Base-by-base conservation (phyloP, 2,888 invertebrate genomes). In the Cotesia congregata region DNA sequence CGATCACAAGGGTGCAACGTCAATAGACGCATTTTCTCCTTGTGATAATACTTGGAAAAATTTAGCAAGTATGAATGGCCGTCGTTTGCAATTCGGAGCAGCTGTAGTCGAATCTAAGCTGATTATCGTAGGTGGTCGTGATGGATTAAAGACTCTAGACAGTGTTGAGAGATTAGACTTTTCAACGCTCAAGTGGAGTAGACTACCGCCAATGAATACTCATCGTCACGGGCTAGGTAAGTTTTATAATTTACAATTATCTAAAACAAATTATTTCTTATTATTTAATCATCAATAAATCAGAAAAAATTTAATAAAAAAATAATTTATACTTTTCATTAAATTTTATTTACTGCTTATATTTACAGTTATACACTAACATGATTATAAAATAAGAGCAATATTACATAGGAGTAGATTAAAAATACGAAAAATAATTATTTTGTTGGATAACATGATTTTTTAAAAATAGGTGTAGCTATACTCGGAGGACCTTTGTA, bases 131-230 rank as follows among this genome's bases (percentile, higher is more conserved):
- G 97, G 97, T 12, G 98, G 98, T 12, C 92, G 98, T 76, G 97
- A 98, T 90, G 98, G 98, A 15, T 92, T 98, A 39, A 98, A 98
- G 90, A 98, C 98, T 1, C 91, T 98, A n/a, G 97, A 96, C 86
- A 94, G 95, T 69, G 97, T 96, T 83, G 98, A 98, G 90, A 96
- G 95, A 87, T 94, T 96, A 86, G 97, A 98, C 90, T 91, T 97
- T 80, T 93, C 94, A 77, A 80, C 79, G 1, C 93, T 94, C 81
- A 92, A 92, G 20, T 98, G 97, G 97, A 94, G 93, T 74, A 92
- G 93, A 20, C 88, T 97, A 80, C 94, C 96, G 60, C 94, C 96
- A 0, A 97, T 98, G 97, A 95, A 94, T 84, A 97, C 97, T 7
- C 97, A 96, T 87, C 92, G 97, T 1, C 95, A 95, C 87, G 95